Evolutionary conservation across 2,113 vertebrate species (phyloP).

Genomic region (Neolamprologus sp.): DNA sequence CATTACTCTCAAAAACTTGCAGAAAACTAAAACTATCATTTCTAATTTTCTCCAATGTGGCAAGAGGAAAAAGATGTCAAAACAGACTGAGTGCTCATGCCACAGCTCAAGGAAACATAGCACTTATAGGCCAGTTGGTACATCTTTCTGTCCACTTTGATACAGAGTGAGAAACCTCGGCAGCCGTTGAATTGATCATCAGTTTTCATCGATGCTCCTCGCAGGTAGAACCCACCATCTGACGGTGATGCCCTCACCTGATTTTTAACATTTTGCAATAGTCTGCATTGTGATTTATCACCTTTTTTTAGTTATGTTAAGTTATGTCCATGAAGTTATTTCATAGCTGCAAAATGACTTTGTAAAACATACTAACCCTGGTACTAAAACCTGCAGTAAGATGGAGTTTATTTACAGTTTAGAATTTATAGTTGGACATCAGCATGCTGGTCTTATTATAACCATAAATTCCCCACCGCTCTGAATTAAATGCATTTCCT

Average conservation of each 20-base stretch:
- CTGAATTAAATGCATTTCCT: neutral
- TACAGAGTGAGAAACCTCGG: neutral
- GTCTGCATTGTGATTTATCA: neutral
- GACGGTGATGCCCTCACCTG: neutral
- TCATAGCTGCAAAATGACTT: neutral
- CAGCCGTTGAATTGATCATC: neutral
- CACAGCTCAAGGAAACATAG: neutral
- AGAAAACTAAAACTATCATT: neutral
- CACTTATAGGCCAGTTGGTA: neutral
- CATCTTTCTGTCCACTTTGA: neutral
- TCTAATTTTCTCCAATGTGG: neutral
- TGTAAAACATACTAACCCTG: neutral
- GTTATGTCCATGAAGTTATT: neutral
- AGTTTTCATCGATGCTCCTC: neutral
- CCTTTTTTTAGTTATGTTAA: neutral
- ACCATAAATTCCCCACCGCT: neutral
- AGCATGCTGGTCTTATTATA: neutral
- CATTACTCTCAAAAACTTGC: neutral
- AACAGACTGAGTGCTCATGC: neutral
- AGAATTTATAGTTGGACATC: neutral
- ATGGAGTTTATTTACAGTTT: neutral
- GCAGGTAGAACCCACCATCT: neutral
- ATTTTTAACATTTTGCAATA: neutral
- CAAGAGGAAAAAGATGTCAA: neutral
- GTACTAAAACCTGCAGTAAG: neutral